Base-by-base conservation (phyloP, 2,888 invertebrate genomes). In the Listrodromus nycthemerus region DNA sequence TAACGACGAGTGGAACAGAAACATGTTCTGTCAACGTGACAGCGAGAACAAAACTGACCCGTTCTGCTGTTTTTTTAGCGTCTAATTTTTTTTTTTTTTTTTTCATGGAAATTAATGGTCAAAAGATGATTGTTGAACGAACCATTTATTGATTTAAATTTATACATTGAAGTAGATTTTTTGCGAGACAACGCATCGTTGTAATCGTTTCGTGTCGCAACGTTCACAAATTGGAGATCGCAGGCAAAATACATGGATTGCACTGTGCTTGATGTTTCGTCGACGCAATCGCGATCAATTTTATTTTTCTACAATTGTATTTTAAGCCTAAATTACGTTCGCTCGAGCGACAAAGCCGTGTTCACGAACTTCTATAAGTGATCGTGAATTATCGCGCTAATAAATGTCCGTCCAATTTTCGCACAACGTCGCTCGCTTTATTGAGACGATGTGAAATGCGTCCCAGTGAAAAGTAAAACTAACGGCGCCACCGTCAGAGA, bases 21-120 rank as follows among this genome's bases (percentile, higher is more conserved):
- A 89, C 90, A 84, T 70, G 37, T 87, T 90, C 88, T 89, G 88
- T 90, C 89, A 86, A 85, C 16, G 27, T 75, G 84, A 75, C 84
- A 81, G 74, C 41, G 50, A 55, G n/a, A 66, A 58, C 45, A 21
- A 75, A 65, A 77, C 1, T 4, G 3, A 65, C 70, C 16, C 30
- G 13, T 58, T 78, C 74, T 37, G 24, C 41, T 84, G 80, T 61
- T 61, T 61, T 16, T 81, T 78, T 75, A 55, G 48, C 2, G 16
- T 5, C 52, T 41, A 30, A 41, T 33, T 27, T 69, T 69, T 10
- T 0, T n/a, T 10, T 33, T 19, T 10, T 8, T 24, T 10, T 52
- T 50, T 55, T 13, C 8, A 30, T 7, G 27, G 4, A 48, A 37
- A 37, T 45, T 8, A n/a, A 61, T 61, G 19, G 24, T 41, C 21